These are phyloP conservation scores for Promerops cafer DNA, from an alignment of 2,113 vertebrate species.

Conservation along the genomic window DNA sequence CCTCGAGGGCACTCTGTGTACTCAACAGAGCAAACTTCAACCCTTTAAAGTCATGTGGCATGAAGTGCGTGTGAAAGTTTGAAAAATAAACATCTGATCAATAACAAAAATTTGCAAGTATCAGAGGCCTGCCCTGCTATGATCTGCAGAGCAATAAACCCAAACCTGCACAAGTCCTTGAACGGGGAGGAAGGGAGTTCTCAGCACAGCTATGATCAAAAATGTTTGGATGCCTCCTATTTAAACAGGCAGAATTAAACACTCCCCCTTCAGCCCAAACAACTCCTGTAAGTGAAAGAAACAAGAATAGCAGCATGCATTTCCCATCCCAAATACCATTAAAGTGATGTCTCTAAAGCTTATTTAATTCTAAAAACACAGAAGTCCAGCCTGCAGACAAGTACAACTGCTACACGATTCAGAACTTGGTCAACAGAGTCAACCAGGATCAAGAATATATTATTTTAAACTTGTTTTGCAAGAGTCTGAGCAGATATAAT, in stretches of 20 bases:
- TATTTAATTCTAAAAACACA: neutral
- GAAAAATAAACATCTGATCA: neutral
- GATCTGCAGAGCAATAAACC: neutral
- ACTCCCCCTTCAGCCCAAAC: neutral
- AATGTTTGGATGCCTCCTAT: neutral
- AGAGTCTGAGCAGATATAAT: neutral
- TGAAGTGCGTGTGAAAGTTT: neutral
- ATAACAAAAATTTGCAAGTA: accelerated
- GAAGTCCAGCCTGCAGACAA: neutral
- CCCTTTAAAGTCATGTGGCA: accelerated
- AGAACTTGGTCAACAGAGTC: neutral
- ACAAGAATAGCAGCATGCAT: neutral
- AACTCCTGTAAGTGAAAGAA: neutral
- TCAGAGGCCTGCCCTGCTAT: neutral
- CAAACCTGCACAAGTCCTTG: neutral
- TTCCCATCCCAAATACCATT: neutral
- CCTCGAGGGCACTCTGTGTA: neutral
- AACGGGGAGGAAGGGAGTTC: neutral
- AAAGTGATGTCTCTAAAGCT: neutral
- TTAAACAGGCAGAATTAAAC: neutral
- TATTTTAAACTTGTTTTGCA: neutral
- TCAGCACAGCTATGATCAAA: neutral
- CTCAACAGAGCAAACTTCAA: neutral
- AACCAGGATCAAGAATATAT: neutral
- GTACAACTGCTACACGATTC: neutral